Conservation (phyloP, 2,113 vertebrate species). For the Pelodiscus sinensis region DNA sequence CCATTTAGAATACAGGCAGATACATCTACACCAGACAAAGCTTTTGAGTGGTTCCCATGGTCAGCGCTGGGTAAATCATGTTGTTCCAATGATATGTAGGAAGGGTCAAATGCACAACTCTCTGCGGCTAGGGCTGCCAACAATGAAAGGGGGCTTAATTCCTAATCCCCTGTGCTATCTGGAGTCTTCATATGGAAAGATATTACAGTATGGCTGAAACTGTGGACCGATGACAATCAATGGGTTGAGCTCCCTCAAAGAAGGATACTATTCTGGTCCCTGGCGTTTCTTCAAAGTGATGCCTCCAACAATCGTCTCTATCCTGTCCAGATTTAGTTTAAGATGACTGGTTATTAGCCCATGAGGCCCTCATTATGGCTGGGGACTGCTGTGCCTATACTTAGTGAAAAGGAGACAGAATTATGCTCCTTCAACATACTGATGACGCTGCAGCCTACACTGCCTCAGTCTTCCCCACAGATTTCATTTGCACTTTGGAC, state of each 20-base stretch:
- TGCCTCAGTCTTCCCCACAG: not conserved
- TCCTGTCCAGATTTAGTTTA: not conserved
- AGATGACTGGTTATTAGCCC: not conserved
- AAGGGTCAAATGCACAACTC: not conserved
- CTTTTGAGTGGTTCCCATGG: not conserved
- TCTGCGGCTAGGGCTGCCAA: not conserved
- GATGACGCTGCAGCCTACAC: not conserved
- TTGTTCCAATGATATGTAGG: not conserved
- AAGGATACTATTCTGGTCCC: not conserved
- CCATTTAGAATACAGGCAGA: rapidly evolving
- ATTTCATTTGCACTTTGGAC: not conserved
- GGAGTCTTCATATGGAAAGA: not conserved
- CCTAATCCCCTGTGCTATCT: not conserved
- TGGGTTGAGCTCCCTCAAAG: not conserved
- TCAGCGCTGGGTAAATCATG: rapidly evolving
- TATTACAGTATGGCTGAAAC: not conserved
- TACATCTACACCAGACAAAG: not conserved
- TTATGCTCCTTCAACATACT: not conserved
- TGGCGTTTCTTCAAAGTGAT: not conserved
- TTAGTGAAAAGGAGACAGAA: not conserved
- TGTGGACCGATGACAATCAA: not conserved
- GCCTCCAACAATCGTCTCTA: not conserved
- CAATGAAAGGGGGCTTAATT: not conserved
- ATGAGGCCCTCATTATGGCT: not conserved
- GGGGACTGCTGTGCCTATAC: not conserved